Percentiles rank a stretch among this genome's conserved stretches.
Evolutionary conservation across 2,113 vertebrate species (phyloP).

Genomic region (Emydura subglobosa): DNA sequence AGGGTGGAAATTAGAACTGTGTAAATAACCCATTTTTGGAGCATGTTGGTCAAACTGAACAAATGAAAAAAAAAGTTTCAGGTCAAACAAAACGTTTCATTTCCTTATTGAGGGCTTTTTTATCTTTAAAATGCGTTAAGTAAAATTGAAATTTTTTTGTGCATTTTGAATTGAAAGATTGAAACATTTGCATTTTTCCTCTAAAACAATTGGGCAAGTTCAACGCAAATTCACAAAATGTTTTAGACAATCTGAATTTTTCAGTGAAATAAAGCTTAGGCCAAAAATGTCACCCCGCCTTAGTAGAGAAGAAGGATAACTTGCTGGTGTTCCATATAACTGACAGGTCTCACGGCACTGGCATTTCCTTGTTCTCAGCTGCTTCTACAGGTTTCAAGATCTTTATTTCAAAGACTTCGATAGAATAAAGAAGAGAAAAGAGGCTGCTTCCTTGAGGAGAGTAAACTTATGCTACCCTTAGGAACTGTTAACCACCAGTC

Average conservation of each 20-base stretch:
- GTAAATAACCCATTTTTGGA: not conserved
- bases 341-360: not conserved
- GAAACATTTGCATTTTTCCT: not conserved
- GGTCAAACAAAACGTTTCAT: not conserved
- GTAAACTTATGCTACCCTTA: not conserved
- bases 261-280: not conserved
- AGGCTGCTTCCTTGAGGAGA: too few species aligned
- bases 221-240: not conserved
- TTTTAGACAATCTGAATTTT: not conserved
- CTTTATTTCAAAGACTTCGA: not conserved
- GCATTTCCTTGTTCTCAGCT: not conserved
- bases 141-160: not conserved
- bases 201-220: not conserved
- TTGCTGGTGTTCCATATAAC: not conserved
- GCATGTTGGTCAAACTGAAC: not conserved
- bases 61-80: not conserved
- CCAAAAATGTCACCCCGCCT: not conserved
- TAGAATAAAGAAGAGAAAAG: rapidly evolving
- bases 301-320: not conserved
- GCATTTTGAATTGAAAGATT: not conserved
- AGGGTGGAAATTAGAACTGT: not conserved
- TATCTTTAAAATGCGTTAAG: not conserved
- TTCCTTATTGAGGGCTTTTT: not conserved
- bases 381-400: not conserved
- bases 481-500: not conserved